These are phyloP conservation scores for Strigamia maritima DNA, from an alignment of 2,888 invertebrate genomes.

Conservation along the genomic window DNA sequence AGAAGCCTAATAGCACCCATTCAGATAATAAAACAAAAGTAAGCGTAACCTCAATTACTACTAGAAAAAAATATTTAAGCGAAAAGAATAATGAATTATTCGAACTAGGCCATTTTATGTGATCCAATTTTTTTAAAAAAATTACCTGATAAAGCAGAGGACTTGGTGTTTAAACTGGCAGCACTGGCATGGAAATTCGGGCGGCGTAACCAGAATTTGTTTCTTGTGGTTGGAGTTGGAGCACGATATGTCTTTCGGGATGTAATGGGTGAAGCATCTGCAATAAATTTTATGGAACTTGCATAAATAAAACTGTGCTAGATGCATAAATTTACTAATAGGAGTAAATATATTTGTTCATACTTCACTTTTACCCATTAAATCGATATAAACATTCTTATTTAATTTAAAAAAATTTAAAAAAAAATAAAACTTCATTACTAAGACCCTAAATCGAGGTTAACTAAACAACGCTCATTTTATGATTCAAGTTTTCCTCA, in stretches of 20 bases:
- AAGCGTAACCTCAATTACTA: constrained; percentile 4
- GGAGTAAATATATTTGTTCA: no score
- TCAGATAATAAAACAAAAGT: background rate
- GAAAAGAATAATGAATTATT: constrained; percentile 15
- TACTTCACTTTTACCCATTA: no score
- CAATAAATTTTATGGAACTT: background rate
- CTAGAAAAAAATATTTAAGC: background rate
- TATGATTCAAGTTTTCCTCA: background rate
- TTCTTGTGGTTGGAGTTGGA: constrained; percentile 25
- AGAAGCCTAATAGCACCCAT: background rate
- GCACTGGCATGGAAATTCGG: background rate
- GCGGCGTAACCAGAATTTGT: constrained; percentile 18
- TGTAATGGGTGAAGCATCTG: constrained; percentile 35
- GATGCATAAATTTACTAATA: no score
- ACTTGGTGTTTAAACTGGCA: constrained; percentile 22
- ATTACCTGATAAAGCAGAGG: constrained; percentile 35
- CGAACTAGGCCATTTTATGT: constrained; percentile 3
- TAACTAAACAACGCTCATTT: background rate
- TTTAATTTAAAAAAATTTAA: background rate
- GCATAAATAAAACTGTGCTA: background rate
- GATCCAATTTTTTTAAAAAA: background rate
- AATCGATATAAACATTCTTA: background rate
- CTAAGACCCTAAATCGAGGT: background rate
- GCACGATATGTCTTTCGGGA: constrained; percentile 31
- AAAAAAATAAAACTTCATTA: background rate